These are phyloP conservation scores for Drosophila kurseongensis DNA, from an alignment of 1,140 invertebrate genomes.

Conservation along the genomic window DNA sequence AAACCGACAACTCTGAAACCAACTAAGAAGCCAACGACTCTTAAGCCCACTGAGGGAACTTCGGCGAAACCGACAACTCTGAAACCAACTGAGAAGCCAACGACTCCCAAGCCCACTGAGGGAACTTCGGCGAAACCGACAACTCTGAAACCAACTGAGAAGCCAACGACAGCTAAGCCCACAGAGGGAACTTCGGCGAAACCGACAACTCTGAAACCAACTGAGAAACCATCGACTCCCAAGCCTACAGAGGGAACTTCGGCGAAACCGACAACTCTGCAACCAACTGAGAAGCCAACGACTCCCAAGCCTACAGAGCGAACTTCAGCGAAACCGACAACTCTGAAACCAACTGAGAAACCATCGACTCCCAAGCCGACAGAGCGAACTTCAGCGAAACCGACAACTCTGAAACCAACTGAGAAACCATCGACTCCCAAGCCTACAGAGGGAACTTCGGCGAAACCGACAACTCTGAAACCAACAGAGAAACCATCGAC, in stretches of 20 bases:
- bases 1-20: too few species aligned
- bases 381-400: neutral
- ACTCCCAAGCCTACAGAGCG: neutral
- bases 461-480: neutral
- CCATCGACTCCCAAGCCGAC: constrained; percentile 15
- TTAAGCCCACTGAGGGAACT: too few species aligned
- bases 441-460: constrained; percentile 7
- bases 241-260: constrained; percentile 3
- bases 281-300: constrained; percentile 4
- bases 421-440: constrained; percentile 1
- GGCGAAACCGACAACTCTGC: constrained; percentile 6
- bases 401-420: neutral
- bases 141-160: too few species aligned
- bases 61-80: too few species aligned
- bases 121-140: too few species aligned
- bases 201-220: neutral
- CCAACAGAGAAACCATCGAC: constrained; percentile 3
- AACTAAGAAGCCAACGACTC: too few species aligned
- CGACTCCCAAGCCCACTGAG: too few species aligned
- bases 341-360: neutral
- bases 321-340: neutral
- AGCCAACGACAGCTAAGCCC: too few species aligned
- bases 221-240: neutral
- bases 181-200: too few species aligned
- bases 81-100: too few species aligned